A percentile compares a stretch with the other conserved stretches of the same genome.
Evolutionary conservation across 2,797 vertebrate genomes (phyloP).

Genomic region (Vipera ursinii): DNA sequence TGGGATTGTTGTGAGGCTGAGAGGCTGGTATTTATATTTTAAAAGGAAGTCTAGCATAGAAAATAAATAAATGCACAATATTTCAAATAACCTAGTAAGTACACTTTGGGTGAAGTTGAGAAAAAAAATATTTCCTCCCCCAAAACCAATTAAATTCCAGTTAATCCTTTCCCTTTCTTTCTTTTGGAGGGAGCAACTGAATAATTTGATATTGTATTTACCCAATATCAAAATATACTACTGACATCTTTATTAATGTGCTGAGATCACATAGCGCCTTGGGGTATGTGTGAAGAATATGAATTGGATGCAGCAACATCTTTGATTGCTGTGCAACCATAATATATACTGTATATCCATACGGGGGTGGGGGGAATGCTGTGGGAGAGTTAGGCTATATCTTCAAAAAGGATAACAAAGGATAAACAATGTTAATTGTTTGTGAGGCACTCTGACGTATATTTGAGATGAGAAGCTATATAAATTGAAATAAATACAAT

Average conservation of each 20-base stretch:
- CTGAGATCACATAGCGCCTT: not conserved
- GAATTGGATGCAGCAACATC: rapidly evolving
- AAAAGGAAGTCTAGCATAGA: not conserved
- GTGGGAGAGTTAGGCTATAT: not conserved
- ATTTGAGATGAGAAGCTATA: not conserved
- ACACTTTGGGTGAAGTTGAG: conserved; percentile 49
- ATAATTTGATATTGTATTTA: conserved; percentile 20
- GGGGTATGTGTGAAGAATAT: not conserved
- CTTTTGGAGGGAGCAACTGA: conserved; percentile 37
- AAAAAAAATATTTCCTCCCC: conserved; percentile 31
- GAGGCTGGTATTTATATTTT: not conserved
- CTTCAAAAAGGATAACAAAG: not conserved
- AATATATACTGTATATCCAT: not conserved
- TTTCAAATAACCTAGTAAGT: conserved; percentile 30
- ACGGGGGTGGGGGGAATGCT: no score
- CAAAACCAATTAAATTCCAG: conserved; percentile 52
- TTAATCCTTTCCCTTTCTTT: conserved; percentile 38
- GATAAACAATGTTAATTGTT: not conserved
- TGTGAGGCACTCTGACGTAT: not conserved
- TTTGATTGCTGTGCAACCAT: not conserved
- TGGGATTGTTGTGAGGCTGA: not conserved
- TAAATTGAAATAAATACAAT: not conserved
- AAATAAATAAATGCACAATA: not conserved
- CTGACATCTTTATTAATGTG: not conserved
- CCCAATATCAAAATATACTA: conserved; percentile 2